Percentiles rank a stretch among this genome's conserved stretches.
These are phyloP conservation scores for Lates japonicus DNA, from an alignment of 2,797 vertebrate species.

Conservation along the genomic window DNA sequence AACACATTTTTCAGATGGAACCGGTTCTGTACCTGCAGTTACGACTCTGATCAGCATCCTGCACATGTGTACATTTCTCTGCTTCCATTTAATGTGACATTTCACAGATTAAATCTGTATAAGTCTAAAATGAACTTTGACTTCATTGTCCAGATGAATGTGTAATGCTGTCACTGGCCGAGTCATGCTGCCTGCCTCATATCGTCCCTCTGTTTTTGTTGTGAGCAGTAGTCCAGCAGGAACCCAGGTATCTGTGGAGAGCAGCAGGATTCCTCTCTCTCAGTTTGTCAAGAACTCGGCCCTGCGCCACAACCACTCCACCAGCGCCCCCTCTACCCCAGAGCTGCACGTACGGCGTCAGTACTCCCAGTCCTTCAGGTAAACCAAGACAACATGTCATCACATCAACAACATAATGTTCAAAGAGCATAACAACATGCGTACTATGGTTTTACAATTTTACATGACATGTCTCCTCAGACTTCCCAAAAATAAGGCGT, in stretches of 20 bases:
- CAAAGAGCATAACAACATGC: background rate
- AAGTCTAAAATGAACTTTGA: background rate
- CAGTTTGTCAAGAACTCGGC: conserved; percentile 81
- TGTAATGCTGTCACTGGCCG: background rate
- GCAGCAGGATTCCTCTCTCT: conserved; percentile 79
- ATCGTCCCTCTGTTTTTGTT: conserved; percentile 20
- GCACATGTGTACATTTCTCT: too few species aligned
- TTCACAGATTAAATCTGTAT: background rate
- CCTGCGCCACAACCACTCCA: conserved; percentile 82
- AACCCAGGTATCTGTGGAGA: conserved; percentile 74
- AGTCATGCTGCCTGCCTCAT: background rate
- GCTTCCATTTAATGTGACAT: background rate
- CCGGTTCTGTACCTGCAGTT: background rate
- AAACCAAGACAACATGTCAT: conserved; percentile 16
- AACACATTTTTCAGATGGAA: background rate
- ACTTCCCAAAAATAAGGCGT: conserved; percentile 81
- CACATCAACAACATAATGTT: background rate
- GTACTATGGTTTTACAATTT: background rate
- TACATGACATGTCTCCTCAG: conserved; percentile 69
- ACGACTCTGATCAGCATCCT: too few species aligned
- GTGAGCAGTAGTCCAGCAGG: conserved; percentile 85
- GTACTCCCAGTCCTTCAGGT: conserved; percentile 91
- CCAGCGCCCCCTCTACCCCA: conserved; percentile 90
- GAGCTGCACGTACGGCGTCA: conserved; percentile 88
- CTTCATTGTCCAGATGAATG: background rate